Evolutionary conservation across 2,113 vertebrate species (phyloP), one percentile per base, ranked within the genome.

Genomic region (Labeo catla): DNA sequence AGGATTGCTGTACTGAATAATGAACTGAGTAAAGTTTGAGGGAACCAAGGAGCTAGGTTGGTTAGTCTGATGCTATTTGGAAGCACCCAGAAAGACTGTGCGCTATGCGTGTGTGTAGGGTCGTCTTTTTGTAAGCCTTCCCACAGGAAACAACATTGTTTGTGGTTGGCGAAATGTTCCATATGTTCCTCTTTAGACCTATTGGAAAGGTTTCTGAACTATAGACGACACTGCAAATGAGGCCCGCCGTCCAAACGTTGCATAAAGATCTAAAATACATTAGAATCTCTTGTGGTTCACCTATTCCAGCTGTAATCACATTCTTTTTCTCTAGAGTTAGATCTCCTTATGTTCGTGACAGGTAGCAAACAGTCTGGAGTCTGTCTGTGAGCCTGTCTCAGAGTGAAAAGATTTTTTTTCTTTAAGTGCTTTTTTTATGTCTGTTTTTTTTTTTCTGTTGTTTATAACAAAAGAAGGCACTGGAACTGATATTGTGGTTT

Each of bases 401-500:
- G 83, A 88, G 87, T 80, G 85, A 89, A 87, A 84, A 76, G n/a
- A 52, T 43, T 43, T 43, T 70, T 68, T 19, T 19, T 2, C 10
- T 73, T 81, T 13, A 65, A 50, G 52, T 57, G 34, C 47, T 68
- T 70, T 86, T 28, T 73, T 39, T 65, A 21, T 86, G 34, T 54
- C 65, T 83, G 23, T 0, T 81, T 16, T 81, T 45, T 28, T 28
- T 28, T 28, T 28, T 28, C 39, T 65, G 66, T 66, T 77, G 72
- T 68, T 83, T 76, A 45, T 68, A 19, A 54, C 85, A 88, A 90
- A 90, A 84, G 90, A 92, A 94, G 92, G 92, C 94, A 94, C 94
- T 95, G 94, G 95, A 95, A 93, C 89, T 91, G 83, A 91, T 89
- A 39, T 45, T 81, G 66, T 86, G 65, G 85, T 81, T 80, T 86